Percentiles rank a stretch among this genome's conserved stretches.
Conservation (phyloP, 2,113 vertebrate species). For the Canis aureus region DNA sequence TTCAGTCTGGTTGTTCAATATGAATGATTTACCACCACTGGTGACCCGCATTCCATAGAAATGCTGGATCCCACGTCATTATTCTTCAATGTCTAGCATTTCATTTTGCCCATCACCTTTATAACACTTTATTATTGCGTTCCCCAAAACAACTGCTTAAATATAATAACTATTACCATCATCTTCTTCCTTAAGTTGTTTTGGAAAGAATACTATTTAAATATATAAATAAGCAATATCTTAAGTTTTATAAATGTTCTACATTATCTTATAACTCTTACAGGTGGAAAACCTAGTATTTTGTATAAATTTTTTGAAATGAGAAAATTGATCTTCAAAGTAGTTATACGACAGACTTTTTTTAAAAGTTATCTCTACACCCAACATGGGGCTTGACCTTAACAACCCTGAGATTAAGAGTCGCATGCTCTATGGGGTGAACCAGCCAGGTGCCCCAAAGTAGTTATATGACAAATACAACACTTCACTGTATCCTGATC, state of each 20-base stretch:
- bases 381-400: not conserved
- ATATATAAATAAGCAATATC: conserved; percentile 1
- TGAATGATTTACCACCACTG: not conserved
- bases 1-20: not conserved
- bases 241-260: not conserved
- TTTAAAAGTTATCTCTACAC: not conserved
- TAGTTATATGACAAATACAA: not conserved
- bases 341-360: not conserved
- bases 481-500: not conserved
- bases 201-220: conserved; percentile 29
- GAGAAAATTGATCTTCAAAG: not conserved
- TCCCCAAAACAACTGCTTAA: not conserved
- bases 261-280: conserved; percentile 2
- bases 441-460: not conserved
- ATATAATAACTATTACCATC: not conserved
- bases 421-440: not conserved
- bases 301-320: not conserved
- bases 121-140: not conserved
- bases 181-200: not conserved
- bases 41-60: not conserved
- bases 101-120: not conserved
- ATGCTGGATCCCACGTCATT: not conserved
- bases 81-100: not conserved
- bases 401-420: not conserved
- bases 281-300: not conserved